Conservation (phyloP, 1,140 invertebrate genomes). For the Stegodyphus mimosarum region DNA sequence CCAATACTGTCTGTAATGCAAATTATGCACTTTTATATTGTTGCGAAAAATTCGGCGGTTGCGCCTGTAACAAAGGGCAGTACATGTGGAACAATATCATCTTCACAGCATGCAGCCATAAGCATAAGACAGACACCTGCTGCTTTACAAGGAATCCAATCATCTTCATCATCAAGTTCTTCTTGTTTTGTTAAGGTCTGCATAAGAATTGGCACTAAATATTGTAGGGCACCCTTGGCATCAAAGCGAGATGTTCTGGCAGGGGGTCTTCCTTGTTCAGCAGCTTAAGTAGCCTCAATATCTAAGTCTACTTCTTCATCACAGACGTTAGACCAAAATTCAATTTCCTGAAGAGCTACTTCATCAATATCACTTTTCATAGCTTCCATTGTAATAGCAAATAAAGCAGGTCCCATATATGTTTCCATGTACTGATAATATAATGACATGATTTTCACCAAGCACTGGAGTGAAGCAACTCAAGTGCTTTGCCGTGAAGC, state of each 20-base stretch:
- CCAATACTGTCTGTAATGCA: too few relatives aligned
- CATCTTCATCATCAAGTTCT: conserved; percentile 91
- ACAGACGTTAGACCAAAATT: conserved; percentile 99
- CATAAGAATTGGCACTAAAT: conserved; percentile 92
- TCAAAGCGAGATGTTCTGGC: conserved; percentile 88
- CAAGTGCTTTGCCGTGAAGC: too few relatives aligned
- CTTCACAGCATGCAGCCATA: conserved; percentile 95
- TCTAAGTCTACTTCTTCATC: conserved; percentile 98
- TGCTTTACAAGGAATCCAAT: conserved; percentile 99
- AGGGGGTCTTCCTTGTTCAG: conserved; percentile 91
- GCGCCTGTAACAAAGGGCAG: conserved; percentile 99
- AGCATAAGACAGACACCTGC: conserved; percentile 99
- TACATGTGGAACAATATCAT: conserved; percentile 94
- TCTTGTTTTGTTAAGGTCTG: conserved; percentile 93
- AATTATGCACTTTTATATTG: too few relatives aligned
- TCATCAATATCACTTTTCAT: conserved; percentile 98
- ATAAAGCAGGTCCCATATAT: conserved; percentile 98
- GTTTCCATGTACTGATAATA: conserved; percentile 99
- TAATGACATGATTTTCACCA: conserved; percentile 98
- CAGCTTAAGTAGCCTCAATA: conserved; percentile 93
- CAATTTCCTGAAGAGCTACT: conserved; percentile 97
- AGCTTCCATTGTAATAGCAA: conserved; percentile 97
- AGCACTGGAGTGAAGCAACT: conserved; percentile 96
- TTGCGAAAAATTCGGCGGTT: too few relatives aligned
- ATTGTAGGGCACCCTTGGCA: conserved; percentile 95